Evolutionary conservation across 2,888 invertebrate species (phyloP), one percentile per base, ranked within the genome.

Genomic region (Baronia brevicornis): DNA sequence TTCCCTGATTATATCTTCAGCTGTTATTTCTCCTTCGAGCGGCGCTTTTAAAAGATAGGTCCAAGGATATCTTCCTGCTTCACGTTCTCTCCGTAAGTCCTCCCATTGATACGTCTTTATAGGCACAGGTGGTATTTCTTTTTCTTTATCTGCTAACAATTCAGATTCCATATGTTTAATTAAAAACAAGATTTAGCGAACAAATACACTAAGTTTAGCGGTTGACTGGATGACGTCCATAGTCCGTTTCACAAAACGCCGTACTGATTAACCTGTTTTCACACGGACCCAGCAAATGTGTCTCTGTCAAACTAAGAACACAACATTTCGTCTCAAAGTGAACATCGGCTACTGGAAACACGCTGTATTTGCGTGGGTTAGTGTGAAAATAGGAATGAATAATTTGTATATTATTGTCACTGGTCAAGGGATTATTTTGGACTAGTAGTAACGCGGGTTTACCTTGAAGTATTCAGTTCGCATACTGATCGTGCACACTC

Each of bases 61-160:
- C 92, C 93, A 93, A 47, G 93, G 93, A 60, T 93, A 93, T 24
- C 89, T 89, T 42, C 93, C 93, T 60, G 87, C 86, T 52, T 87
- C 85, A 70, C 89, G 89, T 48, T 89, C 87, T 62, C 91, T 85
- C 52, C 88, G 79, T 21, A 93, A 75, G 70, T 93, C 93, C 75
- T 93, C 93, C 93, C 93, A 93, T 80, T 89, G 87, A 71, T 93
- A 93, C 30, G 92, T 92, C 70, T 91, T 89, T 53, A 90, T 84
- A 41, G 92, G 92, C 53, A 91, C 86, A 44, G 89, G 89, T 47
- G 92, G 91, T 53, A 65, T 54, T 51, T 61, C 62, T 68, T 68
- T 72, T 44, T 68, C 63, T 66, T 64, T 73, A 80, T 84, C 85
- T 85, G 84, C 67, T 51, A 66, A 84, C 74, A 82, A 85, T 79